These are phyloP conservation scores for Erynnis tages DNA, from an alignment of 2,888 invertebrate species.

Conservation along the genomic window DNA sequence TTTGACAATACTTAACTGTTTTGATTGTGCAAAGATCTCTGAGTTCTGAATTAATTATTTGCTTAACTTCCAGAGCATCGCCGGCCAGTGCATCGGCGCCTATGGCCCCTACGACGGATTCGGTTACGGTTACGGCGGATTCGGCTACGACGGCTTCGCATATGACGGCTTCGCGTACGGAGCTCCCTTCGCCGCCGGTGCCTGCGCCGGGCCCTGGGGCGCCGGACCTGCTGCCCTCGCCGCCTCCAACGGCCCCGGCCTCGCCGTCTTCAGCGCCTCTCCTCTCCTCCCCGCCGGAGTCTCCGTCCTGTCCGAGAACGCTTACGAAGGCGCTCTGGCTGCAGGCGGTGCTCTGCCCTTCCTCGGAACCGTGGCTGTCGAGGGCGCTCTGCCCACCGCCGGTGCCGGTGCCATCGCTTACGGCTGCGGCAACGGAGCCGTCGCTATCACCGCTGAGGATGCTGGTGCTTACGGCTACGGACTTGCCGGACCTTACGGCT, in stretches of 20 bases:
- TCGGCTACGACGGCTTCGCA: not conserved
- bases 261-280: slow-evolving; percentile 27
- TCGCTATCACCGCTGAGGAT: too few relatives aligned
- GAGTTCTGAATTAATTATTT: too few relatives aligned
- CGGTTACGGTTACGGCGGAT: not conserved
- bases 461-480: not conserved
- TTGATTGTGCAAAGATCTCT: too few relatives aligned
- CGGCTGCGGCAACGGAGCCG: slow-evolving; percentile 29
- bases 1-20: too few relatives aligned
- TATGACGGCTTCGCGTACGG: not conserved
- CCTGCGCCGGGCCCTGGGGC: slow-evolving; percentile 29
- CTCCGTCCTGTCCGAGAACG: too few relatives aligned
- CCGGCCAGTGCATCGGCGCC: slow-evolving; percentile 26
- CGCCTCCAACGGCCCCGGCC: slow-evolving; percentile 20
- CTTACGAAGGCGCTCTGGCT: not conserved
- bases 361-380: slow-evolving; percentile 35
- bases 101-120: not conserved
- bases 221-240: slow-evolving; percentile 18
- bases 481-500: too few relatives aligned
- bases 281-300: slow-evolving; percentile 19
- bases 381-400: slow-evolving; percentile 26
- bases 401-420: slow-evolving; percentile 30
- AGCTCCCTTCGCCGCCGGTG: slow-evolving; percentile 9
- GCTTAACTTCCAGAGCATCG: slow-evolving; percentile 17
- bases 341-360: slow-evolving; percentile 24